A percentile compares a stretch with the other conserved stretches of the same genome.
phyloP scores from a whole-genome alignment of 1,140 invertebrate species.

The Lepidurus arcticus region DNA sequence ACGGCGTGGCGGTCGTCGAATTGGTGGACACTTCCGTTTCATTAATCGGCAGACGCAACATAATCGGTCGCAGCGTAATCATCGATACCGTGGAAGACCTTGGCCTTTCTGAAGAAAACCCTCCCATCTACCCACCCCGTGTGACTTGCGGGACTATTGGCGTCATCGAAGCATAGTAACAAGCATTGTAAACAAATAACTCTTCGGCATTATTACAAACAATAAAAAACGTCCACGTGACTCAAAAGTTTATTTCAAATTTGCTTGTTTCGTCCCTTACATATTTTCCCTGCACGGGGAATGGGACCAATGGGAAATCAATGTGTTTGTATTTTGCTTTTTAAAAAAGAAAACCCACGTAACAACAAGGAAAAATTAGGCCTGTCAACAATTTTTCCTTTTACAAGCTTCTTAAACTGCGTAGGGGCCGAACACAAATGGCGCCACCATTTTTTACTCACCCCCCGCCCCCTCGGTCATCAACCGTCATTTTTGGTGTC shows the following conservation, averaged over 20 bases:
- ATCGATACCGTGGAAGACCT: constrained; percentile 70
- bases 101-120: constrained; percentile 55
- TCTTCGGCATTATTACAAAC: background rate
- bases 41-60: constrained; percentile 54
- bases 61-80: constrained; percentile 72
- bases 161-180: background rate
- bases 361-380: too few relatives aligned
- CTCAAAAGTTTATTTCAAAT: constrained; percentile 1
- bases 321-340: background rate
- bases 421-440: too few relatives aligned
- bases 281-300: background rate
- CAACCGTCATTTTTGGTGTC: too few relatives aligned
- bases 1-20: constrained; percentile 55
- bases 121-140: constrained; percentile 64
- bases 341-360: background rate
- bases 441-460: too few relatives aligned
- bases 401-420: too few relatives aligned
- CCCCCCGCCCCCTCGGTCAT: too few relatives aligned
- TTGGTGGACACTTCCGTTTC: constrained; percentile 60
- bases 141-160: constrained; percentile 68
- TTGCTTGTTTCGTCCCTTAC: background rate
- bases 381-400: too few relatives aligned
- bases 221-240: background rate
- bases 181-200: background rate
- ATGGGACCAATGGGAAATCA: background rate